Conservation (phyloP, 2,888 invertebrate genomes). For the Nycteola revayana region DNA sequence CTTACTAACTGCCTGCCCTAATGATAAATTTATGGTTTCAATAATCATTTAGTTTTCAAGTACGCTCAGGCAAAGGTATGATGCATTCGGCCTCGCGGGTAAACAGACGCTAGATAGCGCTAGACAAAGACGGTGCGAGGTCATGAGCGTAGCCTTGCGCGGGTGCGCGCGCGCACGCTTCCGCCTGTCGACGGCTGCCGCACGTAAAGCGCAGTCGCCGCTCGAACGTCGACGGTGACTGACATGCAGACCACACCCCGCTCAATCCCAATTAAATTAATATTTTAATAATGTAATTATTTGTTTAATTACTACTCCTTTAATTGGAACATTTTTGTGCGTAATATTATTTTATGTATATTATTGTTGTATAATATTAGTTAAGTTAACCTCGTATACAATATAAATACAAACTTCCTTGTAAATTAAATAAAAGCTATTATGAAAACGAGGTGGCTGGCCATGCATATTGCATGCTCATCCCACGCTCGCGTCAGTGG, state of each 20-base stretch:
- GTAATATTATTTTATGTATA: no score
- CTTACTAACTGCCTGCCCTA: constrained; percentile 28
- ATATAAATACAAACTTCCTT: constrained; percentile 29
- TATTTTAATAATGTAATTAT: no score
- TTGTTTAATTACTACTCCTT: no score
- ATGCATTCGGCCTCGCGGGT: constrained; percentile 79
- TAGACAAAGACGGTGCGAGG: constrained; percentile 81
- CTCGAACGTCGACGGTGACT: constrained; percentile 42
- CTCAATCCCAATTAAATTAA: no score
- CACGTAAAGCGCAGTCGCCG: constrained; percentile 49
- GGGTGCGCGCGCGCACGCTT: constrained; percentile 73
- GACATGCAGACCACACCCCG: constrained; percentile 13
- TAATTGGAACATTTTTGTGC: no score
- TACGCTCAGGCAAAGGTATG: constrained; percentile 67
- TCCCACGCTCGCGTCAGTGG: no score
- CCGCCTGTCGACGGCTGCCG: constrained; percentile 65
- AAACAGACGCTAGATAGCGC: constrained; percentile 78
- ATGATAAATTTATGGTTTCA: constrained; percentile 58
- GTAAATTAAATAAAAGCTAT: constrained; percentile 39
- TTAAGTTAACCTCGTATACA: constrained; percentile 22
- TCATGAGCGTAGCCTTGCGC: constrained; percentile 81
- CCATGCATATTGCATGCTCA: constrained; percentile 24
- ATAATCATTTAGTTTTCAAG: constrained; percentile 62
- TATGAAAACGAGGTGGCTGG: constrained; percentile 36
- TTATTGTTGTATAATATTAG: no score